phyloP scores from a whole-genome alignment of 2,797 vertebrate genomes.

The Phrynocephalus forsythii region DNA sequence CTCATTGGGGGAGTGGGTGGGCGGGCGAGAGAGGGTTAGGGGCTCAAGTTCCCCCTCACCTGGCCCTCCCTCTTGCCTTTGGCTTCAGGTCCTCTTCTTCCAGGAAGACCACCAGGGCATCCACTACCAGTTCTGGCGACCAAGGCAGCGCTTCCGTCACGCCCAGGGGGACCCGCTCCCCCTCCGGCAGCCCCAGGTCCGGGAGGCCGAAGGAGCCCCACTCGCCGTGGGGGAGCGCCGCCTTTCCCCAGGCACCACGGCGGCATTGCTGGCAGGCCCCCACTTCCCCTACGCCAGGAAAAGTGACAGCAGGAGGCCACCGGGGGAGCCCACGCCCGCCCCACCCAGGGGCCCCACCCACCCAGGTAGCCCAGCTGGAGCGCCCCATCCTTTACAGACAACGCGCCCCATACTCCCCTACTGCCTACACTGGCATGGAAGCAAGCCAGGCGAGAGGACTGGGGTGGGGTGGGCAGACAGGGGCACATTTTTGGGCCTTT shows the following conservation, averaged over 20 bases:
- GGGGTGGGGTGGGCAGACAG: not conserved
- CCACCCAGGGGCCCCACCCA: not conserved
- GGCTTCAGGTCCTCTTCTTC: slow-evolving; percentile 75
- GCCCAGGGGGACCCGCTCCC: slow-evolving; percentile 50
- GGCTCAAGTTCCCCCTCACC: not conserved
- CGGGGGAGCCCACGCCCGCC: rapidly evolving
- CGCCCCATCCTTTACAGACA: not conserved
- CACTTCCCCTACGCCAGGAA: not conserved
- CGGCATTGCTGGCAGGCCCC: not conserved
- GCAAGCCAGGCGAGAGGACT: too few species aligned
- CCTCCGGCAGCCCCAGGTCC: slow-evolving; percentile 70
- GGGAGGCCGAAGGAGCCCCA: slow-evolving; percentile 25
- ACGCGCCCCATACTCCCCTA: too few species aligned
- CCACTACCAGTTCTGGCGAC: slow-evolving; percentile 83
- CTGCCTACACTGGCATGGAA: too few species aligned
- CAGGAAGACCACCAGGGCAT: slow-evolving; percentile 78
- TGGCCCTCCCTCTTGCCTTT: not conserved
- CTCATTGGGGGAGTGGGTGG: too few species aligned
- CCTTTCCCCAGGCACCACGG: rapidly evolving
- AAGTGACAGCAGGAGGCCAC: rapidly evolving
- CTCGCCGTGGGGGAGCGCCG: rapidly evolving
- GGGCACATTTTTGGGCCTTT: not conserved
- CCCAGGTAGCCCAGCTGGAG: slow-evolving; percentile 8
- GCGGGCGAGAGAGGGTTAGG: too few species aligned
- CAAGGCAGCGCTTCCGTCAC: slow-evolving; percentile 55